phyloP scores from a whole-genome alignment of 2,113 vertebrate genomes.

The Trogon melanurus region DNA sequence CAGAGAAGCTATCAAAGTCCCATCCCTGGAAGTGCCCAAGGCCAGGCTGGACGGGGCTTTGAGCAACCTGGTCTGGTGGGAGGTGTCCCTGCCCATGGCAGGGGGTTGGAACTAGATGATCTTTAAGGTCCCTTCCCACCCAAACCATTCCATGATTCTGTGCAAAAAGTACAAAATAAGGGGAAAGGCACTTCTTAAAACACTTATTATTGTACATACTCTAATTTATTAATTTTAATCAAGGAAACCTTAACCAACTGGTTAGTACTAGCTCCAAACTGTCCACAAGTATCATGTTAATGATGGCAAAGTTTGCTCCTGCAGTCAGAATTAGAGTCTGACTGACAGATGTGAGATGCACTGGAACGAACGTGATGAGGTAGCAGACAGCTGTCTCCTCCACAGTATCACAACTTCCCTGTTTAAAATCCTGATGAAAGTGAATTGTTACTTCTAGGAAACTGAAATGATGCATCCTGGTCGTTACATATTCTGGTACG shows the following conservation, averaged over 20 bases:
- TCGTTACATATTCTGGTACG: not conserved
- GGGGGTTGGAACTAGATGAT: too few relatives aligned
- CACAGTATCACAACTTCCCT: not conserved
- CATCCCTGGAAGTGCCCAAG: too few relatives aligned
- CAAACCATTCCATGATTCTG: too few relatives aligned
- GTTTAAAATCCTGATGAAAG: not conserved
- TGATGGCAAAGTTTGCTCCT: not conserved
- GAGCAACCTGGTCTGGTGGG: too few relatives aligned
- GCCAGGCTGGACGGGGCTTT: too few relatives aligned
- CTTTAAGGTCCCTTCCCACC: too few relatives aligned
- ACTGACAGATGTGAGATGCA: not conserved
- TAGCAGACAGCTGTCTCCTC: not conserved
- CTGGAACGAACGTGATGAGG: not conserved
- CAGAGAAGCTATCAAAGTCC: too few relatives aligned
- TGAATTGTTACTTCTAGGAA: constrained; percentile 4
- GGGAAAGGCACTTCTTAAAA: not conserved
- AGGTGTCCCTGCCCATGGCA: too few relatives aligned
- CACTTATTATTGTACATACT: not conserved
- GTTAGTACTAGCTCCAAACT: not conserved
- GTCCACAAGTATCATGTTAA: not conserved
- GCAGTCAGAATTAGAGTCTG: not conserved
- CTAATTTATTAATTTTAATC: not conserved
- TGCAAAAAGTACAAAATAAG: not conserved
- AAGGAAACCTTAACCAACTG: not conserved
- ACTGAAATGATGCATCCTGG: not conserved